These are phyloP conservation scores for Clytia hemisphaerica DNA, from an alignment of 30 jellyfish, hydroid and myxozoan genomes.

Conservation along the genomic window DNA sequence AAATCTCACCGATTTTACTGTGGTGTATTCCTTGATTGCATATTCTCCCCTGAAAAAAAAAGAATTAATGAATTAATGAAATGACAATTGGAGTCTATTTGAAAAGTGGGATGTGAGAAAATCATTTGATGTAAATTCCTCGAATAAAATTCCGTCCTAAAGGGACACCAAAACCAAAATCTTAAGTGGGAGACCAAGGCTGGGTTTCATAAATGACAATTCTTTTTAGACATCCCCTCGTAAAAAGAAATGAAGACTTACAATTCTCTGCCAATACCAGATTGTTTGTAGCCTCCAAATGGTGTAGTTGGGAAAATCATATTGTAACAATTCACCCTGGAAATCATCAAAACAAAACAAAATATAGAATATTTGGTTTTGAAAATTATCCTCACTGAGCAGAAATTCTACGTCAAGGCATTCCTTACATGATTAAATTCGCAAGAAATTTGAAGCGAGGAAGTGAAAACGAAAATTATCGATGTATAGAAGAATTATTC, in stretches of 20 bases:
- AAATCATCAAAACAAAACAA: neutral
- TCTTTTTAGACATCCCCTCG: neutral
- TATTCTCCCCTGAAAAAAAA: conserved; percentile 78
- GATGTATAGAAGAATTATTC: no score
- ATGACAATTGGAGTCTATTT: neutral
- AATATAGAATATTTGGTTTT: no score
- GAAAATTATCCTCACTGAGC: no score
- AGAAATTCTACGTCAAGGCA: no score
- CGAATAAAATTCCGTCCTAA: no score
- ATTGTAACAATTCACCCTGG: conserved; percentile 88
- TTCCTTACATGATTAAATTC: no score
- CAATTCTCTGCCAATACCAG: conserved; percentile 98
- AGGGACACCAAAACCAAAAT: no score
- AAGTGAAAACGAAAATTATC: no score
- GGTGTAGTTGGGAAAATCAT: conserved; percentile 83
- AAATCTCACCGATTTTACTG: conserved; percentile 91
- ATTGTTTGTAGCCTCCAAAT: conserved; percentile 93
- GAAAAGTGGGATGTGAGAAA: neutral
- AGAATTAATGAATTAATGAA: neutral
- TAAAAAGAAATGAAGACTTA: conserved; percentile 22
- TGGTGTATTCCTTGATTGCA: conserved; percentile 93
- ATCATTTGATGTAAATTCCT: no score
- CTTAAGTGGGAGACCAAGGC: no score
- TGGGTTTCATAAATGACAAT: no score
- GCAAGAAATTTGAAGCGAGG: no score